These are phyloP conservation scores for Clamator glandarius DNA, from an alignment of 2,797 vertebrate species.

Conservation along the genomic window DNA sequence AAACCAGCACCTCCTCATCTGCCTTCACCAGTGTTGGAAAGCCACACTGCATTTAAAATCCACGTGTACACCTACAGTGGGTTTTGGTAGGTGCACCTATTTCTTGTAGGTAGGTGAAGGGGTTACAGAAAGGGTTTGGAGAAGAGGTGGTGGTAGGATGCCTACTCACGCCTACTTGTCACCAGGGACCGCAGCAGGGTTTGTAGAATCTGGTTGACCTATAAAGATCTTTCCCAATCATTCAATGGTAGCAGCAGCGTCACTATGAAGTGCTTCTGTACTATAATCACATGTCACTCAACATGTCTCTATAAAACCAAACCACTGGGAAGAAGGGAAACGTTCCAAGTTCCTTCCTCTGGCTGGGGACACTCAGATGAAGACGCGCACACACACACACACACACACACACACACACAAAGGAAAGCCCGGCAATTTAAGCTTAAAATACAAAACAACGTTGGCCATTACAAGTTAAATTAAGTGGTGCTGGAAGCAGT, in stretches of 20 bases:
- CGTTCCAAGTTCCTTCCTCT: not conserved
- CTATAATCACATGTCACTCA: not conserved
- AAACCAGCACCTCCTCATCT: not conserved
- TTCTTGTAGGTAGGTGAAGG: not conserved
- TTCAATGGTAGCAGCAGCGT: not conserved
- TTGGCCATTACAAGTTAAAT: constrained; percentile 36
- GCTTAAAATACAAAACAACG: not conserved
- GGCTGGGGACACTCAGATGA: not conserved
- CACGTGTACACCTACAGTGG: rapidly evolving
- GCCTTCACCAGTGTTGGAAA: not conserved
- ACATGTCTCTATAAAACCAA: not conserved
- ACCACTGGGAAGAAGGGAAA: not conserved
- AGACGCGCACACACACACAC: too few relatives aligned
- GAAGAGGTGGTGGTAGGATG: not conserved
- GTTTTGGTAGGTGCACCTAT: not conserved
- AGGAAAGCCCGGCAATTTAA: not conserved
- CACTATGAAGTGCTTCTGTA: not conserved
- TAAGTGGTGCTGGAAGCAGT: constrained; percentile 58
- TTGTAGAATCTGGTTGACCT: not conserved
- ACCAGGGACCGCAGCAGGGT: not conserved
- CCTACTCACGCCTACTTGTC: not conserved
- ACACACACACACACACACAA: not conserved
- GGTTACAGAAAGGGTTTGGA: not conserved
- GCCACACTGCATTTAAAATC: not conserved
- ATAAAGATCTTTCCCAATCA: not conserved